Percentiles rank a stretch among this genome's conserved stretches.
These are phyloP conservation scores for Reinhardtius hippoglossoides DNA, from an alignment of 2,113 vertebrate species.

Conservation along the genomic window DNA sequence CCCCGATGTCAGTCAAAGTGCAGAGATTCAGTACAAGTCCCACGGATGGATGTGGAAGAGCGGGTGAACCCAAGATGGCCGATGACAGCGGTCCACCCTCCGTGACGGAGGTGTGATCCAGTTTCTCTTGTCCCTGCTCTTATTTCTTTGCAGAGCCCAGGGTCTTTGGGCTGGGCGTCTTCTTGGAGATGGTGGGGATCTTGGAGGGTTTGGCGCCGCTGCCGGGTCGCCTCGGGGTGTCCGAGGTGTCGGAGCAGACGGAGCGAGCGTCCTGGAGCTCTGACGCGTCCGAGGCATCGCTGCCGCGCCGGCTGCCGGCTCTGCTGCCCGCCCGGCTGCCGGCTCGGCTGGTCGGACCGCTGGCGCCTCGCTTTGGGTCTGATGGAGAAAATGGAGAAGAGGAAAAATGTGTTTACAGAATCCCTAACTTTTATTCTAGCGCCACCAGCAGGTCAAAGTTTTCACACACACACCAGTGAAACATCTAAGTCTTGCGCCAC, in stretches of 20 bases:
- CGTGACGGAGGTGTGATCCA: not conserved
- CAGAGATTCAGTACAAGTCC: constrained; percentile 38
- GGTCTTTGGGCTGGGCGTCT: constrained; percentile 90
- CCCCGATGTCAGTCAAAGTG: constrained; percentile 51
- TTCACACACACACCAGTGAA: no score
- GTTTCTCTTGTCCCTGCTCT: not conserved
- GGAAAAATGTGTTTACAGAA: not conserved
- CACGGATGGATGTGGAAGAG: constrained; percentile 32
- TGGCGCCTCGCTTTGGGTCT: constrained; percentile 91
- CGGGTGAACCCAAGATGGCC: constrained; percentile 19
- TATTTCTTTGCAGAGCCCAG: constrained; percentile 85
- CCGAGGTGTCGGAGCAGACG: constrained; percentile 94
- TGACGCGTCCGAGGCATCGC: constrained; percentile 95
- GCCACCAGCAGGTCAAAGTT: no score
- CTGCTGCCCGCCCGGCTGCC: constrained; percentile 92
- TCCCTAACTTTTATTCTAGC: not conserved
- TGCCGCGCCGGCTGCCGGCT: constrained; percentile 93
- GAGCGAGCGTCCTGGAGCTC: constrained; percentile 95
- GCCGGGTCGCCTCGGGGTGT: constrained; percentile 89
- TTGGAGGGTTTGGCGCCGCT: constrained; percentile 90
- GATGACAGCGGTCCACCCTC: not conserved
- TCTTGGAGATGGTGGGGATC: constrained; percentile 98
- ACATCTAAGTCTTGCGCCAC: no score
- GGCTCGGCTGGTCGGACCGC: constrained; percentile 90
- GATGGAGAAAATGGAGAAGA: not conserved